phyloP scores from a whole-genome alignment of 2,797 vertebrate species.

The Morelia viridis region DNA sequence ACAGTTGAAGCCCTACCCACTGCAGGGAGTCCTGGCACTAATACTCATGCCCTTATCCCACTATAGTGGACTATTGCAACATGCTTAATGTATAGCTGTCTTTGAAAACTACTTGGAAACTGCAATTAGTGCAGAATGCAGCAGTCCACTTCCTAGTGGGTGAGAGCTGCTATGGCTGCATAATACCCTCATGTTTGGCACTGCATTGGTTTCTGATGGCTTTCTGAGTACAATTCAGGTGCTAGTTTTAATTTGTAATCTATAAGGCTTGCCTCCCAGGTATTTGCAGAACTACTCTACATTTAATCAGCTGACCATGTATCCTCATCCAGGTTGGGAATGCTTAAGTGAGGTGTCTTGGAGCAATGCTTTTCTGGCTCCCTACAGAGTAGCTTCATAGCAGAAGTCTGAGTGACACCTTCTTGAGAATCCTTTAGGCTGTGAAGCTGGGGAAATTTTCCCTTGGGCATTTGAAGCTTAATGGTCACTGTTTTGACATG shows the following conservation, averaged over 20 bases:
- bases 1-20: background rate
- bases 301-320: background rate
- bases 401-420: background rate
- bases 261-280: background rate
- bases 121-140: background rate
- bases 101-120: background rate
- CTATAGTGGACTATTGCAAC: background rate
- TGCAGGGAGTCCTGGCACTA: background rate
- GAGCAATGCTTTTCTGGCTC: background rate
- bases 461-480: background rate
- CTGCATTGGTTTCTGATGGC: background rate
- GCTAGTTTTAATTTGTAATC: background rate
- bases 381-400: background rate
- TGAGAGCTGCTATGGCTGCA: background rate
- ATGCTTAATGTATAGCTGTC: background rate
- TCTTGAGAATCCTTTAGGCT: background rate
- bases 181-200: background rate
- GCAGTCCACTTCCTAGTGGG: background rate
- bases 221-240: background rate
- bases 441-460: background rate
- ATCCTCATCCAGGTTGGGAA: background rate
- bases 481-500: background rate
- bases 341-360: background rate
- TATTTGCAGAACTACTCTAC: background rate
- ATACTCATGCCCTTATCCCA: background rate